Base-by-base conservation (phyloP, 2,888 invertebrate species). In the Drosophila hamatofila region DNA sequence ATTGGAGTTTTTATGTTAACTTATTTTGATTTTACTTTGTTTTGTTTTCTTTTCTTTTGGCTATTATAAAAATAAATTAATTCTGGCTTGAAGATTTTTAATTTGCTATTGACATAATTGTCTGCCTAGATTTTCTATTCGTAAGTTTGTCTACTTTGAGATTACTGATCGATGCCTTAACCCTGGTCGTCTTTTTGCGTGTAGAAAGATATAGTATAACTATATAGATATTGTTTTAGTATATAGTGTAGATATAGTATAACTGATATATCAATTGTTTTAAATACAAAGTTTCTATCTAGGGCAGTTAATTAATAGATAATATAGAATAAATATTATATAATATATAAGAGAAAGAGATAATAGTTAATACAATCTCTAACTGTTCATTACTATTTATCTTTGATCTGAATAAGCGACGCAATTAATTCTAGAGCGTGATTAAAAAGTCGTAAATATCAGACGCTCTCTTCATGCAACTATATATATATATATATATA, bases 21-120 rank as follows among this genome's bases (percentile, higher is more conserved):
- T 37, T 23, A 25, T 37, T 52, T 9, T 3, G 9, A 5, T n/a
- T 46, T 25, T 25, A 8, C 16, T 48, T 16, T 46, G 16, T 5
- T 25, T 25, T 46, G 16, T 9, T 25, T n/a, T 42, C 9, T n/a
- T 46, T 44, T 9, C 16, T 4, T 46, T 46, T 46, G 46, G 12
- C 18, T 21, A 27, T 14, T 25, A 12, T n/a, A 48, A 35, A 30
- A 41, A n/a, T 8, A 27, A 35, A 56, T 16, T 48, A 52, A 72
- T 48, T 3, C 18, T 39, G 9, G 30, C 25, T 54, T 55, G n/a
- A 51, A 63, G 46, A 49, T 27, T 52, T 77, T 68, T 65, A 52
- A 41, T 11, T 16, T 33, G 18, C 25, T 14, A n/a, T 52, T 14
- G 8, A 2, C 23, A 48, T 70, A 64, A 54, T 64, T 75, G 42